Conservation (phyloP, 2,888 invertebrate genomes). For the Petrophora chlorosata region DNA sequence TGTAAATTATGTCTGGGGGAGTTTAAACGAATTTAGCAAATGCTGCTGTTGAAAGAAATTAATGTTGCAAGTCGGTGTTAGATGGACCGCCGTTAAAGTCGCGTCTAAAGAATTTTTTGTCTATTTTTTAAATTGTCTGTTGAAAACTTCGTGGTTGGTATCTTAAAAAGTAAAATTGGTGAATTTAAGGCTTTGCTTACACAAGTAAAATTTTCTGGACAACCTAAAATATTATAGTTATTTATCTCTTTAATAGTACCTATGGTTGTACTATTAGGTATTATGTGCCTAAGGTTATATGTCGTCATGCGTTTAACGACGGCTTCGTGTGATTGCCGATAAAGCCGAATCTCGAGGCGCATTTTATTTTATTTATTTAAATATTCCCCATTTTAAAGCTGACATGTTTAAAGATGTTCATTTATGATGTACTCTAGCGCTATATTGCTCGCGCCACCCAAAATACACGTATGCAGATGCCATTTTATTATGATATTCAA, state of each 20-base stretch:
- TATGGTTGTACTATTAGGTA: too few relatives aligned
- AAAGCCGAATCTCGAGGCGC: too few relatives aligned
- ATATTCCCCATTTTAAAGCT: too few relatives aligned
- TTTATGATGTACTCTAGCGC: conserved; percentile 6
- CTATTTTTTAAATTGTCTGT: neutral
- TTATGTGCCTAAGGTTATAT: too few relatives aligned
- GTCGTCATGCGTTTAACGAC: too few relatives aligned
- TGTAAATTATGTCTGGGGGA: conserved; percentile 71
- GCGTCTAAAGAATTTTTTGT: conserved; percentile 10
- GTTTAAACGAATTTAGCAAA: conserved; percentile 65
- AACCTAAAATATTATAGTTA: too few relatives aligned
- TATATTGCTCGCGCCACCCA: conserved; percentile 9
- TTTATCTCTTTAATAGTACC: too few relatives aligned
- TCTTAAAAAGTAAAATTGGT: neutral
- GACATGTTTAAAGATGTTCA: conserved; percentile 2
- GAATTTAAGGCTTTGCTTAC: too few relatives aligned
- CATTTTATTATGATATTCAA: conserved; percentile 53
- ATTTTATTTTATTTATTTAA: too few relatives aligned
- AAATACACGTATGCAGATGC: conserved; percentile 32
- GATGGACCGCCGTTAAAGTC: conserved; percentile 24
- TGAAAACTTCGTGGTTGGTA: neutral
- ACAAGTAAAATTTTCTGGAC: too few relatives aligned
- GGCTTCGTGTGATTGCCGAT: too few relatives aligned
- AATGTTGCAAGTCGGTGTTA: conserved; percentile 48
- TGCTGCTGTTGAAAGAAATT: conserved; percentile 68